A percentile compares a stretch with the other conserved stretches of the same genome.
Evolutionary conservation across 2,113 vertebrate species (phyloP).

Genomic region (Amphiprion ocellaris): DNA sequence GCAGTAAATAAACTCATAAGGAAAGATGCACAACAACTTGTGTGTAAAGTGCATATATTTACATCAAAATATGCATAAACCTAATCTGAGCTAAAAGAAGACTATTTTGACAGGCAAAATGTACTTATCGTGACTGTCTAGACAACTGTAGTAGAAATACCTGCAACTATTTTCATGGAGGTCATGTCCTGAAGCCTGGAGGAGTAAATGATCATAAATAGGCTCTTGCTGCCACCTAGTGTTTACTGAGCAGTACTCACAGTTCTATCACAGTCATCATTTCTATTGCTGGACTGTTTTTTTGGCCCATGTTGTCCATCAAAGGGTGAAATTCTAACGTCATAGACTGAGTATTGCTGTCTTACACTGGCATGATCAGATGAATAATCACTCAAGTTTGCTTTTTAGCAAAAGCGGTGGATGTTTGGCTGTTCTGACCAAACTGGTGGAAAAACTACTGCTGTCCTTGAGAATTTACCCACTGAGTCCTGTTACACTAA

Average conservation of each 20-base stretch:
- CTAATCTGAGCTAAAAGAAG: not conserved
- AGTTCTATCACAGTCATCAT: not conserved
- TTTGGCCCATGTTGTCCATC: too few relatives aligned
- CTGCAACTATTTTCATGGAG: not conserved
- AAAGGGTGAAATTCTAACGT: too few relatives aligned
- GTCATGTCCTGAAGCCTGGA: not conserved
- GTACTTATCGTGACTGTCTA: not conserved
- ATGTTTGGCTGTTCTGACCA: too few relatives aligned
- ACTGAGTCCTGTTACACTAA: too few relatives aligned
- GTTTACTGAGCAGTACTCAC: not conserved
- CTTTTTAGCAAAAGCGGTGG: too few relatives aligned
- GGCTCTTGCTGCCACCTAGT: conserved; percentile 74
- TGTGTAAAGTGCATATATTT: not conserved
- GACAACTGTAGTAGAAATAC: not conserved
- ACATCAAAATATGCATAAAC: not conserved
- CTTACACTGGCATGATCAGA: too few relatives aligned
- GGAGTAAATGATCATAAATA: not conserved
- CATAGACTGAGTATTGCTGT: too few relatives aligned
- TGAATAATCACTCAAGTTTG: too few relatives aligned
- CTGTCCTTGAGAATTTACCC: too few relatives aligned
- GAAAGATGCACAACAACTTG: not conserved
- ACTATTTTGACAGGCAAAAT: not conserved
- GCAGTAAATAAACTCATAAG: not conserved
- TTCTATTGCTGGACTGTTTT: too few relatives aligned
- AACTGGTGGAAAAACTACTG: too few relatives aligned